Evolutionary conservation across 2,888 invertebrate genomes (phyloP).

Genomic region (Meteorus cinctellus): DNA sequence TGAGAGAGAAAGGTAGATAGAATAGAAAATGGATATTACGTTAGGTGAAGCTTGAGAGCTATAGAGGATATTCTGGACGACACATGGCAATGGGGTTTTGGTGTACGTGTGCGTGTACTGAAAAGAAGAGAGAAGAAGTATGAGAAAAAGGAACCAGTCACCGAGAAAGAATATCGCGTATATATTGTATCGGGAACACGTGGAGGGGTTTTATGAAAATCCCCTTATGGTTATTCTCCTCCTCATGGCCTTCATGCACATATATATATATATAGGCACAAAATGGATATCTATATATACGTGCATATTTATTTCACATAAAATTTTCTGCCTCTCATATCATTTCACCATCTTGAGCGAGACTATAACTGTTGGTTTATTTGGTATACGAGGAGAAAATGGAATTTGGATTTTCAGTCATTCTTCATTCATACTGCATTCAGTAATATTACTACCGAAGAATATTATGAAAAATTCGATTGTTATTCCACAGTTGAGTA

Average conservation of each 20-base stretch:
- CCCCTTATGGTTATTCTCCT: constrained; percentile 25
- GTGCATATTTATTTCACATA: not conserved
- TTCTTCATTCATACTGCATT: not conserved
- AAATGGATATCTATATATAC: not conserved
- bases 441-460: not conserved
- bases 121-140: constrained; percentile 16
- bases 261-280: not conserved
- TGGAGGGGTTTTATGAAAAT: constrained; percentile 52
- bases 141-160: not conserved
- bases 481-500: not conserved
- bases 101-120: not conserved
- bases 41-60: constrained; percentile 19
- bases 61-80: constrained; percentile 28
- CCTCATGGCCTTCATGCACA: not conserved
- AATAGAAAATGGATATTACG: constrained; percentile 37
- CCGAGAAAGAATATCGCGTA: constrained; percentile 45
- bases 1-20: constrained; percentile 4
- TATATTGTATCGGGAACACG: constrained; percentile 32
- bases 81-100: constrained; percentile 8
- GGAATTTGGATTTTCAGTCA: not conserved
- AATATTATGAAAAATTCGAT: not conserved
- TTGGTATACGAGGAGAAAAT: not conserved
- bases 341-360: not conserved
- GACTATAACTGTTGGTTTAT: not conserved
- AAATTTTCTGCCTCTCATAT: not conserved